Evolutionary conservation across 2,113 vertebrate species (phyloP).

Genomic region (Dicerorhinus sumatrensis): DNA sequence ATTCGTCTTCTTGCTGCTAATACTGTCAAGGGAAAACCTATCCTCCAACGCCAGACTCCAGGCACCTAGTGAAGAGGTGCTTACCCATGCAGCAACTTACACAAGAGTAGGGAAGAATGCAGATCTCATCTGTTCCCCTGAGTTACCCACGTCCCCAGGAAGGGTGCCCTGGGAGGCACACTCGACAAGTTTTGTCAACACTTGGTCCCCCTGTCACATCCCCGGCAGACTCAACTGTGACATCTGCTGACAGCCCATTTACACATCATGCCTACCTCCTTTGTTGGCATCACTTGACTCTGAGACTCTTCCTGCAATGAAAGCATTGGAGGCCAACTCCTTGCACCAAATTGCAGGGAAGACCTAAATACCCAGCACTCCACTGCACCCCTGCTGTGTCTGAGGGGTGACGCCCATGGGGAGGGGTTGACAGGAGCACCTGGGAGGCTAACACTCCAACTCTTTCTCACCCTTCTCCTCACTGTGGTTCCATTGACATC

Average conservation of each 20-base stretch:
- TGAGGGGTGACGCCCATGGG: background rate
- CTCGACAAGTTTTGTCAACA: background rate
- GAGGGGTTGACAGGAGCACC: accelerated
- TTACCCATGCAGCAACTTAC: background rate
- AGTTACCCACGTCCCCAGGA: background rate
- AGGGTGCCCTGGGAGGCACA: background rate
- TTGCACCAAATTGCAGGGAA: background rate
- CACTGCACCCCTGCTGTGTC: accelerated
- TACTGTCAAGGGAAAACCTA: background rate
- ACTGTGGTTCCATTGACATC: accelerated
- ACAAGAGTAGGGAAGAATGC: background rate
- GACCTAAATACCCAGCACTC: no score
- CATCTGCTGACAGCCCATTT: background rate
- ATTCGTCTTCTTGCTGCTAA: no score
- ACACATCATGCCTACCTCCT: background rate
- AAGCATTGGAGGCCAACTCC: background rate
- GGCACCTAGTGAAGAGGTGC: accelerated
- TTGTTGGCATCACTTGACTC: background rate
- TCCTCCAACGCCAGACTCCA: background rate
- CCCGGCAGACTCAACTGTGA: background rate
- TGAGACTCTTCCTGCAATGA: accelerated
- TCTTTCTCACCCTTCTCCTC: background rate
- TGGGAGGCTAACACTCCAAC: no score
- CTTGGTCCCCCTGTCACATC: background rate
- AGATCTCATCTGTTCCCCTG: background rate